Evolutionary conservation across 2,888 invertebrate species (phyloP), one percentile per base, ranked within the genome.

Genomic region (Campoletis raptor): DNA sequence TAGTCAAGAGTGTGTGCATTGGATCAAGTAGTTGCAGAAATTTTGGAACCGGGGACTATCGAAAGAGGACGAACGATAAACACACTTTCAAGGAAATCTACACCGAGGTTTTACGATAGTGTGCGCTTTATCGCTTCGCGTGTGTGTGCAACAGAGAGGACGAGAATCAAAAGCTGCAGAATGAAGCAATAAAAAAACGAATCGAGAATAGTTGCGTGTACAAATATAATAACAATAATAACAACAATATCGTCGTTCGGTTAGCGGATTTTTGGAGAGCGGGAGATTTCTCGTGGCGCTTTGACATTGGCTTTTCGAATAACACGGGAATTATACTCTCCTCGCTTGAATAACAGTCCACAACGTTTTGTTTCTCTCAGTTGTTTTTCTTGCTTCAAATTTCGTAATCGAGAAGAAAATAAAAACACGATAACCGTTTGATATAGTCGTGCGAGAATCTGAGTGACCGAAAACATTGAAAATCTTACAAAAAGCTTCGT

Each of bases 291-390:
- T 42, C 61, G 82, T 77, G 52, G 61, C 77, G 37, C 61, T 83
- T 77, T 70, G 76, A 70, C 64, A 82, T 83, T 72, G 70, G 61
- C 70, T 70, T 77, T 72, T 24, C 42, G 72, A 72, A 57, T 40
- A 48, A 66, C 36, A 64, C 72, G 40, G 30, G 36, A 36, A 81
- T 57, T 48, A 37, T 45, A 42, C 69, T 40, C 21, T 52, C 52
- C 36, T 21, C 24, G 10, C 12, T 36, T 21, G 9, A 42, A 42
- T 37, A 76, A 57, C 21, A 36, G 69, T 69, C 42, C 10, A 24
- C 24, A 70, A 21, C 30, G 37, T 57, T 70, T 18, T 24, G 12
- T 18, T 57, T 10, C 7, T 37, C 40, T 74, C 15, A 7, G 9
- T 21, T 24, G n/a, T 42, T 40, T 37, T 40, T 57, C 40, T 40